These are phyloP conservation scores for Euschistus heros DNA, from an alignment of 1,140 invertebrate genomes.

Conservation along the genomic window DNA sequence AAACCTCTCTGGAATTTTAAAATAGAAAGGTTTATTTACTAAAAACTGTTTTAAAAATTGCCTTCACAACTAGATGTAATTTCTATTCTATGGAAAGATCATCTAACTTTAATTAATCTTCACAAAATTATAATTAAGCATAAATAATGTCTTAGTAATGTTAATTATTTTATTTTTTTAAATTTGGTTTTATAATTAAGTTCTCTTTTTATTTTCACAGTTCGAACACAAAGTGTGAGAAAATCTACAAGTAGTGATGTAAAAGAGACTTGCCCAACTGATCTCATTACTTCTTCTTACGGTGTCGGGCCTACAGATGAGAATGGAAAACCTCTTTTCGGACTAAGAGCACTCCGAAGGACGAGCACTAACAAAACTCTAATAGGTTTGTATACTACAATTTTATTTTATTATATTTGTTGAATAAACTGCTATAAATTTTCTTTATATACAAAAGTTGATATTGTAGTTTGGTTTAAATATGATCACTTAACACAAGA, in stretches of 20 bases:
- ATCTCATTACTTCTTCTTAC: constrained; percentile 66
- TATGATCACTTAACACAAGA: too few species aligned
- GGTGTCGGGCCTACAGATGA: constrained; percentile 69
- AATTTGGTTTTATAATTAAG: not conserved
- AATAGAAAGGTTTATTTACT: too few species aligned
- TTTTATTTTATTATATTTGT: constrained; percentile 10
- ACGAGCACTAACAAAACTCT: constrained; percentile 41
- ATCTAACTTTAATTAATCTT: too few species aligned
- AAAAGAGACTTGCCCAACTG: constrained; percentile 36
- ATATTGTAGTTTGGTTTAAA: not conserved
- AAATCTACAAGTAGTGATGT: constrained; percentile 19
- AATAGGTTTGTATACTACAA: constrained; percentile 35
- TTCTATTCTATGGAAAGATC: too few species aligned
- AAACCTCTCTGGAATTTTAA: too few species aligned
- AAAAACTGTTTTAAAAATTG: too few species aligned
- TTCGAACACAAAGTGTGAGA: constrained; percentile 22
- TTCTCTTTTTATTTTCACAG: constrained; percentile 21
- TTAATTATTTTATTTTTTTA: not conserved
- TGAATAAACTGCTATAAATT: too few species aligned
- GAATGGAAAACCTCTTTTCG: constrained; percentile 62
- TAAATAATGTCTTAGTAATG: too few species aligned
- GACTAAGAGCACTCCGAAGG: constrained; percentile 56
- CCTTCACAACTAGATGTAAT: too few species aligned
- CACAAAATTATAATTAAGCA: too few species aligned
- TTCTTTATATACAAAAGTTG: not conserved